phyloP scores from a whole-genome alignment of 2,888 invertebrate genomes.

The Conus canariensis region DNA sequence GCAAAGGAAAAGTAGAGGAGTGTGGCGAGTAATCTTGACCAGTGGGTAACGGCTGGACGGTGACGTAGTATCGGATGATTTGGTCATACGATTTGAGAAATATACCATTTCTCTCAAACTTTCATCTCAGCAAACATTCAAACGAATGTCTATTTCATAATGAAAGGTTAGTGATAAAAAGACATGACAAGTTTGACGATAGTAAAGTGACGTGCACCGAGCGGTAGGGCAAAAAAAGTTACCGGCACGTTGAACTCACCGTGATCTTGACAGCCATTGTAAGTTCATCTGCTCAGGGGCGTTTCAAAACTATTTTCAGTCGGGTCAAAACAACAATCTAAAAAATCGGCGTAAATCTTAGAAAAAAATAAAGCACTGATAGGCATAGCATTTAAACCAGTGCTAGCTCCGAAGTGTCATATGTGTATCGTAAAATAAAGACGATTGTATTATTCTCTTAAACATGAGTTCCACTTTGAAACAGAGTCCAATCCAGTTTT shows the following conservation, averaged over 20 bases:
- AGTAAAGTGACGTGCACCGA: too few relatives aligned
- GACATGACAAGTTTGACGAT: too few relatives aligned
- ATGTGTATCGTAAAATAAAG: too few relatives aligned
- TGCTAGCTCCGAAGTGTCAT: too few relatives aligned
- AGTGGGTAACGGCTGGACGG: neutral
- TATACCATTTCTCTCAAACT: neutral
- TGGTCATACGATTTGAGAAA: constrained; percentile 5
- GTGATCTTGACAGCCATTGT: neutral
- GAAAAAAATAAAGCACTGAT: too few relatives aligned
- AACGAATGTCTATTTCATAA: neutral
- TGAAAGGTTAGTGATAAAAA: too few relatives aligned
- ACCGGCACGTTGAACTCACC: neutral
- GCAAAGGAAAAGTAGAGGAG: too few relatives aligned
- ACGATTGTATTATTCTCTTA: neutral
- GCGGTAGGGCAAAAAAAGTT: neutral
- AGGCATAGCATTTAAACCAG: too few relatives aligned
- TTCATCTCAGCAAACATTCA: neutral
- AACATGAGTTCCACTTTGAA: neutral
- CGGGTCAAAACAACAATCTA: neutral
- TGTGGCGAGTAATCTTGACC: too few relatives aligned
- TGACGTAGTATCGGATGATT: constrained; percentile 28
- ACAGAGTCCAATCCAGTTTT: constrained; percentile 9
- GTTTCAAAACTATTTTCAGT: neutral
- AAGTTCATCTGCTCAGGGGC: neutral
- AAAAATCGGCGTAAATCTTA: too few relatives aligned